Evolutionary conservation across 2,888 invertebrate genomes (phyloP).

Genomic region (Alentia gelatinosa): DNA sequence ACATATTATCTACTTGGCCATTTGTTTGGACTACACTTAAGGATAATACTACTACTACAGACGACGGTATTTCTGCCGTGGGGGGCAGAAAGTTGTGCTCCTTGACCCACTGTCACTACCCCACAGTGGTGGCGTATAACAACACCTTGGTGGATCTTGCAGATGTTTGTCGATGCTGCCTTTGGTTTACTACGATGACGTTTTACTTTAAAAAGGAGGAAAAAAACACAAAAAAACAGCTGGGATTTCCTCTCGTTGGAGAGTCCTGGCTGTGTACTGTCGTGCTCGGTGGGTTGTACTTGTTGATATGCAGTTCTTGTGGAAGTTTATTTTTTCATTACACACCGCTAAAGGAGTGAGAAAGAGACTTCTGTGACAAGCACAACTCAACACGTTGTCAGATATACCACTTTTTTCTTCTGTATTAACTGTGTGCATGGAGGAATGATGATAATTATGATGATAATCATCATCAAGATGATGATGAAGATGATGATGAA

Average conservation of each 20-base stretch:
- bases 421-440: slow-evolving; percentile 29
- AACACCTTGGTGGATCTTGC: slow-evolving; percentile 9
- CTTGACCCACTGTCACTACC: not conserved
- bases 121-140: not conserved
- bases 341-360: not conserved
- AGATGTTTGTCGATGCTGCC: slow-evolving; percentile 24
- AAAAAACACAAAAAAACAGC: too few species aligned
- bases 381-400: slow-evolving; percentile 16
- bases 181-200: slow-evolving; percentile 39
- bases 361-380: not conserved
- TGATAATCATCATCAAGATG: not conserved
- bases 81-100: slow-evolving; percentile 22
- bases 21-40: slow-evolving; percentile 44
- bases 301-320: slow-evolving; percentile 8
- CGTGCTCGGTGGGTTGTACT: slow-evolving; percentile 4
- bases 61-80: not conserved
- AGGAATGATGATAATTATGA: not conserved
- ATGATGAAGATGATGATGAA: slow-evolving; percentile 7
- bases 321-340: slow-evolving; percentile 39
- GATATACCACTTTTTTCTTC: not conserved
- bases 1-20: slow-evolving; percentile 54
- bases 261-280: not conserved
- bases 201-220: slow-evolving; percentile 24
- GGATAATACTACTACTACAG: slow-evolving; percentile 22
- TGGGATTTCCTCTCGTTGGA: not conserved